phyloP scores from a whole-genome alignment of 2,888 invertebrate genomes.

The Pseudanteris insignis region DNA sequence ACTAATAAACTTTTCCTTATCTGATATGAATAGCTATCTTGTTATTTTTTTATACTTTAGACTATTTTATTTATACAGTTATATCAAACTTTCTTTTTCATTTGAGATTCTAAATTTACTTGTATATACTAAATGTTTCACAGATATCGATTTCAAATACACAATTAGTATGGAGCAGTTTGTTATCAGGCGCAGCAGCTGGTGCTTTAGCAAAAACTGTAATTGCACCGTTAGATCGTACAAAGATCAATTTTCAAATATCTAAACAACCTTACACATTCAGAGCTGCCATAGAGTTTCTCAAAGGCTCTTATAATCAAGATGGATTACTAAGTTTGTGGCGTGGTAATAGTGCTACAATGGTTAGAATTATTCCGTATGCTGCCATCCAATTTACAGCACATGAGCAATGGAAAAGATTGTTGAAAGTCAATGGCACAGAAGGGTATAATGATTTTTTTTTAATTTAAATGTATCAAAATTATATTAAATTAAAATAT shows the following conservation, averaged over 20 bases:
- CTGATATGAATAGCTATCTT: too few species aligned
- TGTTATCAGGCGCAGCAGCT: slow-evolving; percentile 90
- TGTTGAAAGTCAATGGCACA: slow-evolving; percentile 77
- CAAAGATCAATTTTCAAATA: slow-evolving; percentile 98
- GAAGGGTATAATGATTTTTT: slow-evolving; percentile 66
- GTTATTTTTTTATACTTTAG: too few species aligned
- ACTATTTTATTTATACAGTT: background rate
- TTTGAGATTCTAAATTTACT: background rate
- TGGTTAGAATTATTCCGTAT: slow-evolving; percentile 96
- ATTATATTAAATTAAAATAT: too few species aligned
- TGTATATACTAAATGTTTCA: slow-evolving; percentile 8
- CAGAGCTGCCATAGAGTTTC: slow-evolving; percentile 75
- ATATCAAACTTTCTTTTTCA: background rate
- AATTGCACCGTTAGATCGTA: slow-evolving; percentile 96
- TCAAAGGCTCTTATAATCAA: slow-evolving; percentile 74
- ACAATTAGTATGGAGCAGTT: slow-evolving; percentile 79
- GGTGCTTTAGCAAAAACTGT: slow-evolving; percentile 95
- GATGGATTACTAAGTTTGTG: slow-evolving; percentile 89
- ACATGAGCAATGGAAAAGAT: slow-evolving; percentile 95
- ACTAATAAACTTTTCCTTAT: too few species aligned
- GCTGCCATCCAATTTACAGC: slow-evolving; percentile 97
- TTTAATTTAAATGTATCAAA: background rate
- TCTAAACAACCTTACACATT: slow-evolving; percentile 80
- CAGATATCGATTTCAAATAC: slow-evolving; percentile 65
- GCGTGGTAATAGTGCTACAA: slow-evolving; percentile 98